Evolutionary conservation across 2,113 vertebrate genomes (phyloP), one percentile per base, ranked within the genome.

Genomic region (Tetrax tetrax): DNA sequence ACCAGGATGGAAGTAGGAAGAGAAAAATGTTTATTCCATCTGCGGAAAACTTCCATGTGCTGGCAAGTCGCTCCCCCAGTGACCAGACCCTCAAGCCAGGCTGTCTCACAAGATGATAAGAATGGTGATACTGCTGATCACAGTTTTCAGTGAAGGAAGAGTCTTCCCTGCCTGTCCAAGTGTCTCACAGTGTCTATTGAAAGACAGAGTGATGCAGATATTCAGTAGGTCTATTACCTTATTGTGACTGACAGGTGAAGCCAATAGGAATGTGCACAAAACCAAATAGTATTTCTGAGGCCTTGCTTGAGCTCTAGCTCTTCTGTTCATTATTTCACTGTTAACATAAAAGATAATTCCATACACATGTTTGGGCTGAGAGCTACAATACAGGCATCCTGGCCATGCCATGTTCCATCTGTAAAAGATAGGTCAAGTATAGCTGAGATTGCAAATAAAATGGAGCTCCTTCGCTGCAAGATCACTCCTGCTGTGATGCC

Each of bases 351-450:
- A 83, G 16, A 28, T 31, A 53, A 72, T 21, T 14, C 29, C 74
- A 51, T 43, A 29, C 15, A 56, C 56, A 74, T 5, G 10, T 37
- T 18, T 51, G 48, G 24, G 33, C 64, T 78, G 35, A 16, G 41
- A 91, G 37, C 45, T 29, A 37, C 59, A 83, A n/a, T 8, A 29
- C 12, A 28, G 25, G 23, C 21, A 24, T 53, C 38, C 27, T 28
- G 35, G 19, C 43, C 81, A 24, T 14, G 5, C 21, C 14, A 12
- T 3, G 6, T 61, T 57, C 24, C 11, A 45, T 21, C 51, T 43
- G 19, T 57, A 38, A 74, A 80, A 87, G n/a, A 14, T 3, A 45
- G 0, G 0, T 16, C 1, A 43, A 31, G 25, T 24, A 48, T 5
- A 69, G 59, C 18, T 17, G 27, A 84, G 68, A 69, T 43, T 4